Percentiles rank a stretch among this genome's conserved stretches.
phyloP scores from a whole-genome alignment of 2,113 vertebrate species.

The Microtus pennsylvanicus region DNA sequence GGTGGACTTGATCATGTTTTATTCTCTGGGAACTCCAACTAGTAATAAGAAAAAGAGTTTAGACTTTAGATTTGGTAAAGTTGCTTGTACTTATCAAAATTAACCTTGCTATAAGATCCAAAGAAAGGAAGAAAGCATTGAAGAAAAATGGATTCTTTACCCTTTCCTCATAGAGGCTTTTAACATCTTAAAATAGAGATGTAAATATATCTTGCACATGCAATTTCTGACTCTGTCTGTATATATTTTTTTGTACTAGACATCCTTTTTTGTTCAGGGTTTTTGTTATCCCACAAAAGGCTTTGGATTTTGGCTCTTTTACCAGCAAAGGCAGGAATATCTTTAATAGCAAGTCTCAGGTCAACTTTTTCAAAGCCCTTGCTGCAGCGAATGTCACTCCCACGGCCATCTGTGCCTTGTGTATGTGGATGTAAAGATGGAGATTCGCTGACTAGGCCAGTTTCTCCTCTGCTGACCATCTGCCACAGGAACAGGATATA shows the following conservation, averaged over 20 bases:
- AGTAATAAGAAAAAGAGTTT: background rate
- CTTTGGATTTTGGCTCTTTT: slow-evolving; percentile 63
- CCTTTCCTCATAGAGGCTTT: background rate
- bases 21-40: background rate
- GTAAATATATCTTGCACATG: background rate
- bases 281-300: slow-evolving; percentile 49
- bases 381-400: slow-evolving; percentile 31
- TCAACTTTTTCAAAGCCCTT: slow-evolving; percentile 66
- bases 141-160: background rate
- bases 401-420: slow-evolving; percentile 80
- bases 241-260: background rate
- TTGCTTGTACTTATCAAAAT: background rate
- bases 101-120: background rate
- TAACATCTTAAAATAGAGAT: background rate
- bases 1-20: background rate
- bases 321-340: background rate
- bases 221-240: background rate
- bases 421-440: slow-evolving; percentile 75
- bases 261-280: background rate
- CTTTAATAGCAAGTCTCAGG: slow-evolving; percentile 53
- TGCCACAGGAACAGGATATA: slow-evolving; percentile 78
- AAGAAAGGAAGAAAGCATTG: background rate
- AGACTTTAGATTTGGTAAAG: background rate
- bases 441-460: background rate
- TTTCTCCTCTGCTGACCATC: slow-evolving; percentile 81